Percentiles rank a stretch among this genome's conserved stretches.
phyloP scores from a whole-genome alignment of 1,140 invertebrate species.

The Lepidurus arcticus region DNA sequence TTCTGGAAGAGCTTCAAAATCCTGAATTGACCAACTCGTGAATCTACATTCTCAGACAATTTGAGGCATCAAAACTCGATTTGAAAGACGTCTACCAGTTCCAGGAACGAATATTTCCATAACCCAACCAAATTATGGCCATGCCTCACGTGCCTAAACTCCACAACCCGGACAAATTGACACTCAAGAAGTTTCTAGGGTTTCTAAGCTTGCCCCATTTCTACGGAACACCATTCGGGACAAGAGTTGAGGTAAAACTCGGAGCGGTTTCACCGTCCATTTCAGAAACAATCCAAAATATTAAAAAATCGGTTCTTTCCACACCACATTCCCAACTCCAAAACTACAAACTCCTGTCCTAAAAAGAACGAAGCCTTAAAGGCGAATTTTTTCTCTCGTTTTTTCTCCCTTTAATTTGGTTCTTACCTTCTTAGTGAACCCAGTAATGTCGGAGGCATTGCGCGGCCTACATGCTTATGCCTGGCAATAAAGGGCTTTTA shows the following conservation, averaged over 20 bases:
- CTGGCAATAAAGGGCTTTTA: not conserved
- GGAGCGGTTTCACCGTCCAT: too few relatives aligned
- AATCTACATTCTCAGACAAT: not conserved
- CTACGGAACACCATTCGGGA: too few relatives aligned
- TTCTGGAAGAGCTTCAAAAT: conserved; percentile 22
- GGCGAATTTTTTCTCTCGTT: too few relatives aligned
- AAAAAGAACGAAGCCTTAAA: too few relatives aligned
- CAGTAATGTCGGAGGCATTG: not conserved
- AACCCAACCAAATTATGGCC: not conserved
- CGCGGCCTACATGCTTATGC: not conserved
- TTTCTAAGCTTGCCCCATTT: not conserved
- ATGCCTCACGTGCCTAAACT: not conserved
- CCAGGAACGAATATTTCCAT: not conserved
- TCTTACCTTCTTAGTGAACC: too few relatives aligned
- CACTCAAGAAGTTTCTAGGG: not conserved
- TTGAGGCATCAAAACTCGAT: not conserved
- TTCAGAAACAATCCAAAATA: too few relatives aligned
- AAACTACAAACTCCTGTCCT: too few relatives aligned
- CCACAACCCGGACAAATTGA: not conserved
- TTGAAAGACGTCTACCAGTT: not conserved
- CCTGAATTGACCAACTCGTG: not conserved
- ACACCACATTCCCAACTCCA: too few relatives aligned
- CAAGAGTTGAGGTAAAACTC: too few relatives aligned
- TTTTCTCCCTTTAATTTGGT: too few relatives aligned
- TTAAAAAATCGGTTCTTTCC: too few relatives aligned